Conservation (phyloP, 1,140 invertebrate species). For the Neomicropteryx cornuta region DNA sequence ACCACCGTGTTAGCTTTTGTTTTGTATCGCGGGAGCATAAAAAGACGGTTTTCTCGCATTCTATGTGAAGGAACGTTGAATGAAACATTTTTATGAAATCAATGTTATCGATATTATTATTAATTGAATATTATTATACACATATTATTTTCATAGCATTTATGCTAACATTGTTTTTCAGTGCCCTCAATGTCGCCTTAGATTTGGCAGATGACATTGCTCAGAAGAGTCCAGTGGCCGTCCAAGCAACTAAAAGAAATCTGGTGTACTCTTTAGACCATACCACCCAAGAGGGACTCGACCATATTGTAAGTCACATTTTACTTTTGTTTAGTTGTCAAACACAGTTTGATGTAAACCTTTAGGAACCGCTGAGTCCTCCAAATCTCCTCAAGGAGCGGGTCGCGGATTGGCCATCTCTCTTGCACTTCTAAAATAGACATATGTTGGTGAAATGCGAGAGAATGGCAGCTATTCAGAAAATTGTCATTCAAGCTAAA, state of each 20-base stretch:
- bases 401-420: neutral
- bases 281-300: slow-evolving; percentile 69
- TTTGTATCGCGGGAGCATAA: no score
- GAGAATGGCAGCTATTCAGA: neutral
- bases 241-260: slow-evolving; percentile 79
- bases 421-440: neutral
- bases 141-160: no score
- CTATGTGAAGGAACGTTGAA: no score
- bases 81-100: no score
- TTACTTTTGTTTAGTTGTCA: neutral
- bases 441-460: neutral
- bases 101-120: no score
- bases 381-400: neutral
- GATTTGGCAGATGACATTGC: slow-evolving; percentile 72
- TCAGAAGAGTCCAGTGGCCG: slow-evolving; percentile 85
- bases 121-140: no score
- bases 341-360: neutral
- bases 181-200: slow-evolving; percentile 53
- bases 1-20: no score
- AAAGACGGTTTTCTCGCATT: no score
- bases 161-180: no score
- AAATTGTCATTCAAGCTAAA: neutral
- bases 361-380: neutral
- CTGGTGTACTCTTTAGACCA: slow-evolving; percentile 83
- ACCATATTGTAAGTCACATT: slow-evolving; percentile 68